phyloP scores from a whole-genome alignment of 1,140 invertebrate genomes.

The Tetraneura akinire region DNA sequence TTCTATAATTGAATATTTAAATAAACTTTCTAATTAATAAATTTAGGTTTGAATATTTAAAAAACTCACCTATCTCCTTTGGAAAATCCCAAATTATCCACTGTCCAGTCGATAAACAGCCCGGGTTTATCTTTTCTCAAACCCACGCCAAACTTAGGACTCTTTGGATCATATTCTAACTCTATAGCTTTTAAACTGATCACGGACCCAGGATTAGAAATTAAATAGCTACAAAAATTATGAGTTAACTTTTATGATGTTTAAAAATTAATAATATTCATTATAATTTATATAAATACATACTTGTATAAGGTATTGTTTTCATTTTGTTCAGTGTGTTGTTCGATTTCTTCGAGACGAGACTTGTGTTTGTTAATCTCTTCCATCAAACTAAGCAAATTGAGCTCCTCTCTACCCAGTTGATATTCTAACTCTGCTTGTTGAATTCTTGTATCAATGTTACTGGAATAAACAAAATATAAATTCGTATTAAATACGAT shows the following conservation, averaged over 20 bases:
- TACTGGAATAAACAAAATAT: constrained; percentile 62
- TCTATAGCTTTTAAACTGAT: constrained; percentile 65
- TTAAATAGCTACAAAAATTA: constrained; percentile 53
- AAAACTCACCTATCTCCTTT: constrained; percentile 71
- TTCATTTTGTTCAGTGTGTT: constrained; percentile 59
- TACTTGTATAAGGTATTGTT: constrained; percentile 70
- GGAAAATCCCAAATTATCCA: constrained; percentile 71
- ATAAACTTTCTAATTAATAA: too few relatives aligned
- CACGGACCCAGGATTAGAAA: constrained; percentile 33
- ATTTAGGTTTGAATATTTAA: background rate
- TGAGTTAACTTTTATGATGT: constrained; percentile 52
- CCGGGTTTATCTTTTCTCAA: constrained; percentile 65
- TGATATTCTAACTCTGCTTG: constrained; percentile 88
- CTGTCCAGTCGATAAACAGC: constrained; percentile 73
- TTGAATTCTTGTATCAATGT: constrained; percentile 85
- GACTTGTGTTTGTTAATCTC: constrained; percentile 78
- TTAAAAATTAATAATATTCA: background rate
- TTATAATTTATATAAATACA: constrained; percentile 13
- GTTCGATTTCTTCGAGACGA: constrained; percentile 73
- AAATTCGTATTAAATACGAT: background rate
- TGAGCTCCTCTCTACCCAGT: constrained; percentile 81
- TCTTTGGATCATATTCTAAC: constrained; percentile 68
- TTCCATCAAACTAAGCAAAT: constrained; percentile 78
- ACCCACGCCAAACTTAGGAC: constrained; percentile 66
- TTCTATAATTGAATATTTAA: too few relatives aligned